Conservation (phyloP, 2,888 invertebrate genomes). For the Euzetes globulus region DNA sequence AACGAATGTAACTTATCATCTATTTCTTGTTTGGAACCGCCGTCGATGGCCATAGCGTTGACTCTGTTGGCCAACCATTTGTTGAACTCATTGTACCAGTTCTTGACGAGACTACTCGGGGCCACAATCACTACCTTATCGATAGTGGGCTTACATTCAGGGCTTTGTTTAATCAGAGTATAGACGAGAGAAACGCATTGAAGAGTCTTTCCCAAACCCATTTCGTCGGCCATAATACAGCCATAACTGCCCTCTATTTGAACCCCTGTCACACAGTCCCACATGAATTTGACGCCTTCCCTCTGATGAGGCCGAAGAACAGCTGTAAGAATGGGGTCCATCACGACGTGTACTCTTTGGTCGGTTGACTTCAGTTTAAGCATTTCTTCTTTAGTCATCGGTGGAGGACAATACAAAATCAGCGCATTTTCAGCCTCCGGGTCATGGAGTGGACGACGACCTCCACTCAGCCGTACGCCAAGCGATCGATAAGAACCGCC, state of each 20-base stretch:
- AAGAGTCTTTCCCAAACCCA: slow-evolving; percentile 91
- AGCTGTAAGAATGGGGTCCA: slow-evolving; percentile 84
- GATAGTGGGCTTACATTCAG: slow-evolving; percentile 79
- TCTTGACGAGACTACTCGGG: slow-evolving; percentile 95
- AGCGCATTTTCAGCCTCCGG: slow-evolving; percentile 85
- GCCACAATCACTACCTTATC: slow-evolving; percentile 90
- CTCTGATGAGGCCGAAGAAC: slow-evolving; percentile 93
- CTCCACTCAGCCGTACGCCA: slow-evolving; percentile 62
- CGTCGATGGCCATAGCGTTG: slow-evolving; percentile 56
- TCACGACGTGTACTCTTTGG: slow-evolving; percentile 81
- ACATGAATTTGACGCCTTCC: slow-evolving; percentile 99
- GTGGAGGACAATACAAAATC: slow-evolving; percentile 75
- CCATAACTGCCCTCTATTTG: slow-evolving; percentile 79
- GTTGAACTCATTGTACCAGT: slow-evolving; percentile 96
- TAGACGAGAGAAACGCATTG: slow-evolving; percentile 94
- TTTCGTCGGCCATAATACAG: slow-evolving; percentile 98
- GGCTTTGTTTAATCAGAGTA: slow-evolving; percentile 87
- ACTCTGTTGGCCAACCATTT: slow-evolving; percentile 91
- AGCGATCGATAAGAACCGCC: slow-evolving; percentile 66
- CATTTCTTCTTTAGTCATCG: slow-evolving; percentile 74
- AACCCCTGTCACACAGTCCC: slow-evolving; percentile 90
- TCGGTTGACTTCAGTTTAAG: slow-evolving; percentile 63
- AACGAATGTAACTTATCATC: slow-evolving; percentile 57
- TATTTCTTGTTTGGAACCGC: slow-evolving; percentile 64
- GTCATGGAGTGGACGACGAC: slow-evolving; percentile 71